These are phyloP conservation scores for Botia kubotai DNA, from an alignment of 2,797 vertebrate genomes.

Conservation along the genomic window DNA sequence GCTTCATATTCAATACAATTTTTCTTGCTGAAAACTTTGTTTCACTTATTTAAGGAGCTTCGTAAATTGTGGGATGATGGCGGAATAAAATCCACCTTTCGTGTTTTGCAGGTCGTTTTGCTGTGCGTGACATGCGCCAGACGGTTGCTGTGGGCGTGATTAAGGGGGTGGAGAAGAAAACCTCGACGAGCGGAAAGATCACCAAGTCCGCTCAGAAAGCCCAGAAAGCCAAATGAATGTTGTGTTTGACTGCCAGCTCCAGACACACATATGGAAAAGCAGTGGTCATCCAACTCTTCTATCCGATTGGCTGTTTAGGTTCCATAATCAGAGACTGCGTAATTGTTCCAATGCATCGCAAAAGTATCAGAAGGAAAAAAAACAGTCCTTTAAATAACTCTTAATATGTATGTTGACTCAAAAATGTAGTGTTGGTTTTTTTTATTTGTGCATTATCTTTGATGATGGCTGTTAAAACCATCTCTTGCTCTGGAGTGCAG, in stretches of 20 bases:
- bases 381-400: constrained; percentile 57
- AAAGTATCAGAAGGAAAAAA: constrained; percentile 96
- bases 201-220: constrained; percentile 99
- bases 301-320: constrained; percentile 90
- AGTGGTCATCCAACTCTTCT: constrained; percentile 85
- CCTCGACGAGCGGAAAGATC: constrained; percentile 88
- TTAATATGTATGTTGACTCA: constrained; percentile 66
- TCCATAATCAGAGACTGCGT: constrained; percentile 95
- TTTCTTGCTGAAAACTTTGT: background rate
- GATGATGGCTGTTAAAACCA: constrained; percentile 67
- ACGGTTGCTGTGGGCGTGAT: constrained; percentile 96
- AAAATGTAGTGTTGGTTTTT: constrained; percentile 53
- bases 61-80: background rate
- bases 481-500: constrained; percentile 69
- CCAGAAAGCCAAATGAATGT: constrained; percentile 98
- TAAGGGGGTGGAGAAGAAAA: constrained; percentile 96
- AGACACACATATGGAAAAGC: constrained; percentile 88
- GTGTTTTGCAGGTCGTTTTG: constrained; percentile 85
- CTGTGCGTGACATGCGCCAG: constrained; percentile 97
- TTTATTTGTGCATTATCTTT: constrained; percentile 70
- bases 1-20: no score
- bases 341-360: constrained; percentile 98
- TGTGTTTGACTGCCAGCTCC: constrained; percentile 86
- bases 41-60: background rate
- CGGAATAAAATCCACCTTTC: background rate